Evolutionary conservation across 2,888 invertebrate genomes (phyloP), one percentile per base, ranked within the genome.

Genomic region (Eupithecia insigniata): DNA sequence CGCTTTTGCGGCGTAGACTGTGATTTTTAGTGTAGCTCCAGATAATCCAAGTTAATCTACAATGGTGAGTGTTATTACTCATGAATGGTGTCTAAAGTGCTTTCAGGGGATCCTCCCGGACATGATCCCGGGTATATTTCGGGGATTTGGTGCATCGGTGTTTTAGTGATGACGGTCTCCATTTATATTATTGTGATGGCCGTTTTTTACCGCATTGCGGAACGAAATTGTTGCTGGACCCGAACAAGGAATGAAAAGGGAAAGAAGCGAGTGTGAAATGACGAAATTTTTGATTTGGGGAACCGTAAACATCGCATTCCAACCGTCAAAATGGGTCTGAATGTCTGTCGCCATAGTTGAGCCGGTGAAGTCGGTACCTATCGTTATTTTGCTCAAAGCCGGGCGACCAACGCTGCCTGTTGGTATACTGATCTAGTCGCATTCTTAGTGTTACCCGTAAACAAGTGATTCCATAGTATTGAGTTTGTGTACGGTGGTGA

Each of bases 21-120:
- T 93, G 94, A 94, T 93, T 93, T 90, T 94, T 94, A 94, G 94
- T 94, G 94, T 94, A 94, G 94, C 94, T 92, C 92, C 93, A 91
- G 94, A 91, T 93, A 94, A 94, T 94, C 94, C 94, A 93, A 93
- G 92, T 94, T 94, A 94, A 94, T 94, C 94, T 91, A 93, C 93
- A 87, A 94, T 94, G 94, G 94, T 94, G 94, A 94, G 94, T 94
- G 94, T 87, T 91, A 88, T 91, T 94, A 92, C 84, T 87, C 85
- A 83, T 86, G 85, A 88, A 90, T 85, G 85, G 90, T 90, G 88
- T 82, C 82, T 80, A 82, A 84, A 91, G 91, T 92, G 92, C 85
- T 87, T 89, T 89, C 85, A 71, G 86, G 87, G 84, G 84, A 89
- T 86, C 83, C 62, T 84, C 76, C 81, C 79, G 85, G 80, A 82